Conservation (phyloP, 2,113 vertebrate genomes). For the Carlito syrichta region DNA sequence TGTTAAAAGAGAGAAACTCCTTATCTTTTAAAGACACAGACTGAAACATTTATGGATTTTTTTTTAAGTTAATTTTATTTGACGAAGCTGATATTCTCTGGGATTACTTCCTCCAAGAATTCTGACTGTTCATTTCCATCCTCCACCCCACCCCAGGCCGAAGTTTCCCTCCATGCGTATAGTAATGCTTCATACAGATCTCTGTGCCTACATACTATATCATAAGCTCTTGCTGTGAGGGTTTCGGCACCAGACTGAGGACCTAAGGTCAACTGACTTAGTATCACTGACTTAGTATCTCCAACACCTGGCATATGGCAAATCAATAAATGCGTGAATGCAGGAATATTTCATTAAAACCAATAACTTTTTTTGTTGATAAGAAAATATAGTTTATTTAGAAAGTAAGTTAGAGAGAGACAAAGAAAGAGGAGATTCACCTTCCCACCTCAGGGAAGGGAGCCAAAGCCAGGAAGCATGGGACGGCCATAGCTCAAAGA, state of each 20-base stretch:
- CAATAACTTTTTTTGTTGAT: background rate
- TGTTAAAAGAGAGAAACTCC: background rate
- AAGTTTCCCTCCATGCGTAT: fast-evolving
- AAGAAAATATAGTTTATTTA: no score
- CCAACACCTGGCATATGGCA: background rate
- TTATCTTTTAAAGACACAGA: background rate
- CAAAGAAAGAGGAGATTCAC: no score
- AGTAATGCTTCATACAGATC: background rate
- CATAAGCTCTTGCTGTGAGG: background rate
- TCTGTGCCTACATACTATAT: background rate
- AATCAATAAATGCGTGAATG: background rate
- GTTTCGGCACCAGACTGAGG: background rate
- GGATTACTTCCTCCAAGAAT: background rate
- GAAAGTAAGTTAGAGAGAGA: no score
- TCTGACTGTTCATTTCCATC: background rate
- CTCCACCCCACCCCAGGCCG: fast-evolving
- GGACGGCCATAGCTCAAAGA: no score
- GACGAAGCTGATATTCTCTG: background rate
- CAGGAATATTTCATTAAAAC: background rate
- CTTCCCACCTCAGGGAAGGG: no score
- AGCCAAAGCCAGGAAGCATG: no score
- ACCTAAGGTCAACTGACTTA: background rate
- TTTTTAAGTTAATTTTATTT: background rate
- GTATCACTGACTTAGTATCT: background rate
- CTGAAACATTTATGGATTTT: background rate